These are phyloP conservation scores for Drosophila nigromelanica DNA, from an alignment of 1,140 invertebrate species.

Conservation along the genomic window DNA sequence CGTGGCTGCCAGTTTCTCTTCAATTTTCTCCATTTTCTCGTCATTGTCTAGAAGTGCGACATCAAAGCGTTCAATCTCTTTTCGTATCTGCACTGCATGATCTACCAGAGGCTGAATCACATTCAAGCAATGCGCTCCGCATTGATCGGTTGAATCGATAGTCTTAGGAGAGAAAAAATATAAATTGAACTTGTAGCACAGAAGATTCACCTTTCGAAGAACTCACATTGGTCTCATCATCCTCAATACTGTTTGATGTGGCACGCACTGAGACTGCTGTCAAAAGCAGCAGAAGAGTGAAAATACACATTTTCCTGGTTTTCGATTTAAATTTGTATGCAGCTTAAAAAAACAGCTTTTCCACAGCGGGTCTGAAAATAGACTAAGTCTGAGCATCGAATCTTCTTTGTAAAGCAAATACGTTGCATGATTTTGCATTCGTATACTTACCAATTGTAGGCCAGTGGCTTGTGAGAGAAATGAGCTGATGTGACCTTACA, in stretches of 20 bases:
- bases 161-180: background rate
- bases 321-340: background rate
- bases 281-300: background rate
- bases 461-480: too few relatives aligned
- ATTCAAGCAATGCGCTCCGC: background rate
- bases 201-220: background rate
- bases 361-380: background rate
- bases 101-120: background rate
- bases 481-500: too few relatives aligned
- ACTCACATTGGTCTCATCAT: background rate
- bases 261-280: background rate
- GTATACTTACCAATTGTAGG: too few relatives aligned
- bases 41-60: background rate
- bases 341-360: too few relatives aligned
- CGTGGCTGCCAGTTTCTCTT: background rate
- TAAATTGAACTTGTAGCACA: background rate
- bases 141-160: background rate
- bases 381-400: background rate
- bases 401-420: background rate
- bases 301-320: background rate
- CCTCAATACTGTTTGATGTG: background rate
- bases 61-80: background rate
- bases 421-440: background rate
- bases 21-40: background rate
- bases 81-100: background rate